Evolutionary conservation across 2,113 vertebrate genomes (phyloP), one percentile per base, ranked within the genome.

Genomic region (Theropithecus gelada): DNA sequence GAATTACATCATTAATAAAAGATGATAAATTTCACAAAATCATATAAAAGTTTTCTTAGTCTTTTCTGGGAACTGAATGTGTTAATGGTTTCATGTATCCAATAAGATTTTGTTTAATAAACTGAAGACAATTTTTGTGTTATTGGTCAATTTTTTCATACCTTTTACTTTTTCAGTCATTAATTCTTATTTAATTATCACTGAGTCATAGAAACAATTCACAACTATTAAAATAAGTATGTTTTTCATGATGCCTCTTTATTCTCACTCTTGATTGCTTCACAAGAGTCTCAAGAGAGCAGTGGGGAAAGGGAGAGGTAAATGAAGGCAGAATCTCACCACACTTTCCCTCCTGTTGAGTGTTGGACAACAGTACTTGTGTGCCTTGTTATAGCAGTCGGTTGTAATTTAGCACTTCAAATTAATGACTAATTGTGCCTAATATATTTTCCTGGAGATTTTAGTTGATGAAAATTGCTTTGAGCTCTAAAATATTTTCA

Each of bases 21-120:
- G 38, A 25, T 75, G 20, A 80, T 93, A 48, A 32, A 50, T 96
- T 81, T 95, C 50, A 80, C 12, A 91, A 73, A 96, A 94, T 95
- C 64, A 93, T 32, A 22, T 90, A 57, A 88, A 0, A 4, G 80
- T 81, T 73, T 61, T 96, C 75, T 79, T 95, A 86, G 40, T 93
- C 1, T 94, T 25, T 88, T 66, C 45, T 64, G 96, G 48, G 2
- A 6, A 90, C 38, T 80, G n/a, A 6, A 35, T 88, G 86, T 94
- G 43, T 57, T 92, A 97, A 92, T 70, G 90, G 8, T 2, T 64
- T 7, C 23, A 70, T 52, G 1, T 35, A 35, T 83, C 43, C 48
- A 13, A 76, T 40, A 94, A 25, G 40, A 75, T 81, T 81, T 81
- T 86, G 57, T 55, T 27, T 22, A 48, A 2, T 50, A 8, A 72